These are phyloP conservation scores for Caenorhabditis sp. DNA, from an alignment of 2,888 invertebrate genomes.

Conservation along the genomic window DNA sequence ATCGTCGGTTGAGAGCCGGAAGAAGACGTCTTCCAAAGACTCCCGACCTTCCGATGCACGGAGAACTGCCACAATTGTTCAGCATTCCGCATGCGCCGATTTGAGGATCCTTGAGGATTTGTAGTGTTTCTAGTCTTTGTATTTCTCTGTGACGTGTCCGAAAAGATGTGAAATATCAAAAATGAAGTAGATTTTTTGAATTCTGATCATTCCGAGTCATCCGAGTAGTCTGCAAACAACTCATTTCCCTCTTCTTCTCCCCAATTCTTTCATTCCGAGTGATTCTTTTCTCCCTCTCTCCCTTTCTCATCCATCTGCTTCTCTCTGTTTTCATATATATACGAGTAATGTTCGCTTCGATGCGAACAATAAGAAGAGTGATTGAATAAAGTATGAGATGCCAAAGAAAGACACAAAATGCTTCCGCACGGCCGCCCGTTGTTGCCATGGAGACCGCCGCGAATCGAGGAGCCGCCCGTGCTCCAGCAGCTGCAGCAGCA, in stretches of 20 bases:
- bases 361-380: not conserved
- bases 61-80: conserved; percentile 55
- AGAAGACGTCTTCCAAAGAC: conserved; percentile 57
- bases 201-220: conserved; percentile 10
- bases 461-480: not conserved
- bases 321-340: no score
- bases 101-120: conserved; percentile 11
- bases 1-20: conserved; percentile 25
- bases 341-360: not conserved
- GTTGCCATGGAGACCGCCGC: conserved; percentile 40
- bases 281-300: conserved; percentile 18
- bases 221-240: conserved; percentile 36
- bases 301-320: not conserved
- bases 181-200: no score
- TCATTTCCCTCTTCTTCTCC: not conserved
- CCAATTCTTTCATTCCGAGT: conserved; percentile 35
- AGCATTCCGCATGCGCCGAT: conserved; percentile 33
- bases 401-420: conserved; percentile 19
- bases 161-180: no score
- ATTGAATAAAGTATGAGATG: conserved; percentile 17
- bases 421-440: not conserved
- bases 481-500: conserved; percentile 3
- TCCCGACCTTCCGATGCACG: conserved; percentile 58
- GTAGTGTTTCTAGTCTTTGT: no score
- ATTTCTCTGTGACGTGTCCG: no score